Conservation (phyloP, 2,113 vertebrate genomes). For the Ranitomeya imitator region DNA sequence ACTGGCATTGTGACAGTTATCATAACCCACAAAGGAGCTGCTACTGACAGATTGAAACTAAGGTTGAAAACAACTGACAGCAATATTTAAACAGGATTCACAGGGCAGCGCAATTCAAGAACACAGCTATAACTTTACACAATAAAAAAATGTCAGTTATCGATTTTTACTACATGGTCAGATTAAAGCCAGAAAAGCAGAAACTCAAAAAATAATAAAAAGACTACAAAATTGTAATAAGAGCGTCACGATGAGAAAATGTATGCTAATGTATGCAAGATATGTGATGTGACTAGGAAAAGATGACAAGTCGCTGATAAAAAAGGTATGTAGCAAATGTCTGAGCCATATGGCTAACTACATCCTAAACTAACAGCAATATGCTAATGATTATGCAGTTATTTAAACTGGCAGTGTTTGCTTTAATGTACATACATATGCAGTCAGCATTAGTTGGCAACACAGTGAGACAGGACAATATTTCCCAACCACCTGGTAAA, state of each 20-base stretch:
- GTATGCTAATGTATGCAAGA: constrained; percentile 15
- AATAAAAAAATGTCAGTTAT: constrained; percentile 3
- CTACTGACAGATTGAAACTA: constrained; percentile 35
- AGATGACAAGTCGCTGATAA: constrained; percentile 1
- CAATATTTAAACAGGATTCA: constrained; percentile 28
- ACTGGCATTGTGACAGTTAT: constrained; percentile 44
- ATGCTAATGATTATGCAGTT: neutral
- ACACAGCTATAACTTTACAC: neutral
- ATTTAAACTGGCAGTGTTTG: neutral
- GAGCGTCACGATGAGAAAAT: neutral
- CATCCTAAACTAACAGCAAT: neutral
- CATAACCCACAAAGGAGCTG: constrained; percentile 28
- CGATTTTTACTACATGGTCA: neutral
- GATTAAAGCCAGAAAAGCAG: neutral
- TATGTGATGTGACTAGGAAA: neutral
- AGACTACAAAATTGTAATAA: neutral
- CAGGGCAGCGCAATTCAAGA: constrained; percentile 18
- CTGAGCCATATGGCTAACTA: neutral
- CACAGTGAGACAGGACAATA: neutral
- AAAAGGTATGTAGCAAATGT: constrained; percentile 18
- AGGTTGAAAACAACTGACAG: constrained; percentile 33
- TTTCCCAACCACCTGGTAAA: too few species aligned
- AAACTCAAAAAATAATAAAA: neutral
- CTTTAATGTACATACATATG: neutral
- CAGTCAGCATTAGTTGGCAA: neutral